Percentiles rank a stretch among this genome's conserved stretches.
Conservation (phyloP, 2,888 invertebrate genomes). For the Incurvaria masculella region DNA sequence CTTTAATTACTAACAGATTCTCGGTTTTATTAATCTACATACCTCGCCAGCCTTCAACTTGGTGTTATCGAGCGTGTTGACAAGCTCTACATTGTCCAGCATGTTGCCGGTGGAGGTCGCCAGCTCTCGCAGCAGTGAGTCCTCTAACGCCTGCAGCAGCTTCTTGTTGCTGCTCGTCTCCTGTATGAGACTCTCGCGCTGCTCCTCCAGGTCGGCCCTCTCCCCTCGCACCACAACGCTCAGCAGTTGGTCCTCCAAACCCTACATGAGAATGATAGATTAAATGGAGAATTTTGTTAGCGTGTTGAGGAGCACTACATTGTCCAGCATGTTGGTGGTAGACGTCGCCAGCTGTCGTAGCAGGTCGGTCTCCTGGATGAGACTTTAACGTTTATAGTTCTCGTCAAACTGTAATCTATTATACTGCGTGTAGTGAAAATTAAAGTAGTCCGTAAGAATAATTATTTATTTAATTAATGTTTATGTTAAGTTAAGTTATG, state of each 20-base stretch:
- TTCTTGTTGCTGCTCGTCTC: constrained; percentile 87
- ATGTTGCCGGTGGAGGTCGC: constrained; percentile 88
- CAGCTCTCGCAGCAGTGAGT: constrained; percentile 78
- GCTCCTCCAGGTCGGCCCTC: constrained; percentile 83
- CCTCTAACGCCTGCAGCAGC: constrained; percentile 78
- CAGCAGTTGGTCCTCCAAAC: constrained; percentile 86
- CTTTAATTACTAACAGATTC: too few species aligned
- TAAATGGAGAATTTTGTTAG: too few species aligned
- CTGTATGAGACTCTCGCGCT: constrained; percentile 75
- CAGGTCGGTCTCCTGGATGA: constrained; percentile 81
- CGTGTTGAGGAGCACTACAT: constrained; percentile 79
- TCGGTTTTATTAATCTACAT: too few species aligned
- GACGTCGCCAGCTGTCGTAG: constrained; percentile 81
- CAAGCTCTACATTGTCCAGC: constrained; percentile 86
- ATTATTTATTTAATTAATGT: too few species aligned
- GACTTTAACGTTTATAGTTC: constrained; percentile 74
- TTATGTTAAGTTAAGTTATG: too few species aligned
- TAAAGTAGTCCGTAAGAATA: too few species aligned
- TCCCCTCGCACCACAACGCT: constrained; percentile 88
- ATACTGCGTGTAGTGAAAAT: too few species aligned
- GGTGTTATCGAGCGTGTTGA: constrained; percentile 83
- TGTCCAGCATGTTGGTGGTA: constrained; percentile 91
- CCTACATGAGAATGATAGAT: constrained; percentile 48
- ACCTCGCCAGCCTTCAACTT: constrained; percentile 85
- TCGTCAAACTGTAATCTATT: too few species aligned